phyloP scores from a whole-genome alignment of 1,140 invertebrate species.

The Pogonomyrmex californicus region DNA sequence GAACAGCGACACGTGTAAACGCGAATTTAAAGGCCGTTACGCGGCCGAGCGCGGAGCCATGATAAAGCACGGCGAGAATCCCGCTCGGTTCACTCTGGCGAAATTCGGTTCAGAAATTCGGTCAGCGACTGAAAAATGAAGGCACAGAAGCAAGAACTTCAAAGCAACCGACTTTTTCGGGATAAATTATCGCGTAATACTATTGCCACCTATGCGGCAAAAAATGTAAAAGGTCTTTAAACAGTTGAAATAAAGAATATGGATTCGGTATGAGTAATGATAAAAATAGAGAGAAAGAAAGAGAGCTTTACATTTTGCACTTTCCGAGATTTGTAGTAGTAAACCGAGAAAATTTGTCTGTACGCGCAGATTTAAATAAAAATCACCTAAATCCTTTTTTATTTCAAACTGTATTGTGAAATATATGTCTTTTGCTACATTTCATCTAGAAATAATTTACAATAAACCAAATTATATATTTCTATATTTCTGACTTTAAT shows the following conservation, averaged over 20 bases:
- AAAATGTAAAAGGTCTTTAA: not conserved
- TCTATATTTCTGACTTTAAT: not conserved
- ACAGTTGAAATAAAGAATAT: not conserved
- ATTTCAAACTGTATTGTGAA: not conserved
- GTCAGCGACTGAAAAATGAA: slow-evolving; percentile 29
- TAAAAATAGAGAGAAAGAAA: not conserved
- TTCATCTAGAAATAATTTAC: not conserved
- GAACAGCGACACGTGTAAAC: slow-evolving; percentile 52
- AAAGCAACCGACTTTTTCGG: not conserved
- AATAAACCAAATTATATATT: not conserved
- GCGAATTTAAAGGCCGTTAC: slow-evolving; percentile 57
- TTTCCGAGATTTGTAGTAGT: not conserved
- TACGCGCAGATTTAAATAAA: not conserved
- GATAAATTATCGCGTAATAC: slow-evolving; percentile 14
- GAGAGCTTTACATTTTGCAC: not conserved
- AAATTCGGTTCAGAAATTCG: slow-evolving; percentile 49
- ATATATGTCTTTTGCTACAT: not conserved
- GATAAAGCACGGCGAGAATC: slow-evolving; percentile 20
- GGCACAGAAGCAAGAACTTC: not conserved
- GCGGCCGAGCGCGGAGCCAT: not conserved
- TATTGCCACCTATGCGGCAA: not conserved
- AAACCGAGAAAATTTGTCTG: not conserved
- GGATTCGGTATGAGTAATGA: not conserved
- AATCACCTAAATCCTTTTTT: not conserved
- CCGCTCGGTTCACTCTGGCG: not conserved